Conservation (phyloP, 23 tunicate genomes). For the Pegea sp. region DNA sequence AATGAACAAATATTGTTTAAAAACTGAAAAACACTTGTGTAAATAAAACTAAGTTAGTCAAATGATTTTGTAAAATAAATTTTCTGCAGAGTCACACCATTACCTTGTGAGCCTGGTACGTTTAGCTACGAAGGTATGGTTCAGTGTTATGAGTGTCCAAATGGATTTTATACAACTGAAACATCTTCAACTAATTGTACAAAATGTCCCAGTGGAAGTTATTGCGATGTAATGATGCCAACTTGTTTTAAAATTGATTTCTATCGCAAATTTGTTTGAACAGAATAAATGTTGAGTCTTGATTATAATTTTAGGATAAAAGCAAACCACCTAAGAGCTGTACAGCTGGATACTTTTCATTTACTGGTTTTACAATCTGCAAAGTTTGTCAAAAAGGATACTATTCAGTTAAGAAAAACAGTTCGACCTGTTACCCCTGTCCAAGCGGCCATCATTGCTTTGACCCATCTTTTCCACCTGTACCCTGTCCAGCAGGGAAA, state of each 20-base stretch:
- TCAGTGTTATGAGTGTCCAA: conserved; percentile 11
- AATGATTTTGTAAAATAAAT: too few species aligned
- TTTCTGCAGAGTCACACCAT: too few species aligned
- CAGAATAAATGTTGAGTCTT: conserved; percentile 7
- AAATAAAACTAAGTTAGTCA: too few species aligned
- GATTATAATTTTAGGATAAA: conserved; percentile 8
- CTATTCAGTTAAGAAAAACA: too few species aligned
- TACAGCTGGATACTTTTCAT: too few species aligned
- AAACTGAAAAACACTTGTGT: neutral
- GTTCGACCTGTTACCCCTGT: conserved; percentile 35
- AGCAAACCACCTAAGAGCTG: too few species aligned
- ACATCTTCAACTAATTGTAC: conserved; percentile 14
- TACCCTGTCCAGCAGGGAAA: conserved; percentile 18
- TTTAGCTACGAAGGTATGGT: neutral
- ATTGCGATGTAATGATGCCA: too few species aligned
- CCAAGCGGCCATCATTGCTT: conserved; percentile 22
- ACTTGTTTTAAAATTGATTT: conserved; percentile 15
- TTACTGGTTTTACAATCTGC: too few species aligned
- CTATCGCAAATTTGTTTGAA: neutral
- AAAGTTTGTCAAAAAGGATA: too few species aligned
- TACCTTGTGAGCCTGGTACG: conserved; percentile 22
- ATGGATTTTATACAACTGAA: conserved; percentile 15
- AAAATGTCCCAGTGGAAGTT: conserved; percentile 5
- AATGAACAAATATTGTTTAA: too few species aligned
- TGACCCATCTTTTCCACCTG: conserved; percentile 16